Evolutionary conservation across 2,113 vertebrate genomes (phyloP), one percentile per base, ranked within the genome.

Genomic region (Ophthalmolycus amberensis): DNA sequence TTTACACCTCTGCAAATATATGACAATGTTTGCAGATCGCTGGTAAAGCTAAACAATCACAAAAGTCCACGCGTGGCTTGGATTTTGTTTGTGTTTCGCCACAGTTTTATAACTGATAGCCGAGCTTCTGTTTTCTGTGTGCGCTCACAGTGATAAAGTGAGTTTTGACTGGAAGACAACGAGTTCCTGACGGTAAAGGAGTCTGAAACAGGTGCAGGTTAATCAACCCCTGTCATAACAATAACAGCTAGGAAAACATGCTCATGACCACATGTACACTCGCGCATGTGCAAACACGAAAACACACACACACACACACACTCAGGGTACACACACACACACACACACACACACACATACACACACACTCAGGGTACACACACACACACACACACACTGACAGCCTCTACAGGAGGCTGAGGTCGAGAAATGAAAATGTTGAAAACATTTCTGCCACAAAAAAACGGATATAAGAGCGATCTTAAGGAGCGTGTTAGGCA

Each of bases 211-310:
- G 87, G 78, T 92, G 88, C 29, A 29, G 29, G 29, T 29, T 3
- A 29, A 80, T 88, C 69, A 80, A n/a, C 63, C 40, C 60, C 66
- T 80, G 44, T 75, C 83, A 90, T 78, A 91, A 92, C 86, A 92
- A 88, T 77, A 90, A 82, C 89, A 92, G 83, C 76, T 89, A 82
- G 20, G 20, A 67, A 75, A 73, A 75, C 52, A 78, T 6, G 58
- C 75, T 66, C 72, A 64, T 58, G 71, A 18, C 20, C 72, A 80
- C 65, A 66, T 54, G 69, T 59, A 71, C 20, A 2, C 62, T 9
- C 0, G 27, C 40, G 14, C 73, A 79, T 59, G 76, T 78, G 56
- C 48, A 69, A 48, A n/a, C 73, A 69, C 34, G 66, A 44, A 50
- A 54, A 37, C 25, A 46, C 37, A 46, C 27, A 63, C 54, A 74